A percentile compares a stretch with the other conserved stretches of the same genome.
These are phyloP conservation scores for Taenioides sp. DNA, from an alignment of 2,797 vertebrate species.

Conservation along the genomic window DNA sequence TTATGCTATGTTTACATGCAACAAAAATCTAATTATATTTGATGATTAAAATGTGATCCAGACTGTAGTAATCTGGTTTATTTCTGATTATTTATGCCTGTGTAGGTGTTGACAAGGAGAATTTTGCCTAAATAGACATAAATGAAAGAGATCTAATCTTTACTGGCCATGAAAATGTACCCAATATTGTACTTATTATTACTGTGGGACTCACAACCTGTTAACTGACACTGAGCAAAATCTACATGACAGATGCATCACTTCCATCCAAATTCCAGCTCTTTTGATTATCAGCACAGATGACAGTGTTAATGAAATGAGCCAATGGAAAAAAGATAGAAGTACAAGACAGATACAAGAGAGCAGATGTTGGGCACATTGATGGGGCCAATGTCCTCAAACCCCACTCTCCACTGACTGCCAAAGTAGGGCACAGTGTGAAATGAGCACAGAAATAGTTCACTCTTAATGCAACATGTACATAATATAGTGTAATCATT, in stretches of 20 bases:
- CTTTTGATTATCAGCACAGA: conserved; percentile 67
- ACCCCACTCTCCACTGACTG: conserved; percentile 15
- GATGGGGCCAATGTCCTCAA: conserved; percentile 12
- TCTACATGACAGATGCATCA: conserved; percentile 65
- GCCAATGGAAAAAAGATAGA: conserved; percentile 38
- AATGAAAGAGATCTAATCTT: too few relatives aligned
- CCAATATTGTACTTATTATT: too few relatives aligned
- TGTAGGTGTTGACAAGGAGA: too few relatives aligned
- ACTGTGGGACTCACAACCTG: conserved; percentile 17
- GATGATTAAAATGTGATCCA: too few relatives aligned
- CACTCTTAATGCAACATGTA: not conserved
- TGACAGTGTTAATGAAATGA: conserved; percentile 58
- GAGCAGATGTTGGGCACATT: conserved; percentile 55
- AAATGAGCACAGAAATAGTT: conserved; percentile 27
- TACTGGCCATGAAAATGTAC: too few relatives aligned
- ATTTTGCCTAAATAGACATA: too few relatives aligned
- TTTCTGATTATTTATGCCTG: too few relatives aligned
- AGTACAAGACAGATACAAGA: conserved; percentile 51
- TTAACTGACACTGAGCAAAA: conserved; percentile 28
- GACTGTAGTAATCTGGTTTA: too few relatives aligned
- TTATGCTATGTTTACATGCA: not conserved
- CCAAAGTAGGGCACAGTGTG: conserved; percentile 48
- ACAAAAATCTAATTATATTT: too few relatives aligned
- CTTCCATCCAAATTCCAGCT: conserved; percentile 50
- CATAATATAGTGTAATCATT: not conserved